phyloP scores from a whole-genome alignment of 2,888 invertebrate genomes.

The Eudasyphora cyanicolor region DNA sequence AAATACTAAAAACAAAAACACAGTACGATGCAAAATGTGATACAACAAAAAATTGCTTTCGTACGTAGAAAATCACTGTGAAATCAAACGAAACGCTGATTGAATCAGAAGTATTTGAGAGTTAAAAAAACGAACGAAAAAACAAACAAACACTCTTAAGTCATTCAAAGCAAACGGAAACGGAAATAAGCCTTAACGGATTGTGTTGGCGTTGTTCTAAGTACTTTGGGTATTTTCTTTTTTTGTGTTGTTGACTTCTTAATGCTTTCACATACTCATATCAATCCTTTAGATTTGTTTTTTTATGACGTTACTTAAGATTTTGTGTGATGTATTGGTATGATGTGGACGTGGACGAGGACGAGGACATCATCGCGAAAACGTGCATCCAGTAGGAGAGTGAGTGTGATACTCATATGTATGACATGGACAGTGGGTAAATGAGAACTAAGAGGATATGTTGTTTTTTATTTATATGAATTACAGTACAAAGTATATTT shows the following conservation, averaged over 20 bases:
- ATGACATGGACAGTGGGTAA: not conserved
- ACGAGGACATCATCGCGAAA: not conserved
- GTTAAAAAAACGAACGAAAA: too few relatives aligned
- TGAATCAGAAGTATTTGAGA: conserved; percentile 67
- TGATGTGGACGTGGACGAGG: not conserved
- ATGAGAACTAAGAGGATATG: not conserved
- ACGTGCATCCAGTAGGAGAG: not conserved
- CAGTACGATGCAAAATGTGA: not conserved
- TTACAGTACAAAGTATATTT: too few relatives aligned
- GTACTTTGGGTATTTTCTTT: conserved; percentile 4
- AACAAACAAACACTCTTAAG: not conserved
- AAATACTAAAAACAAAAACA: too few relatives aligned
- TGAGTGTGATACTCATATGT: too few relatives aligned
- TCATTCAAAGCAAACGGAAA: conserved; percentile 36
- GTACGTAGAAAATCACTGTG: conserved; percentile 28
- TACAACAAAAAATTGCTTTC: conserved; percentile 33
- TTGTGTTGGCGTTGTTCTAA: not conserved
- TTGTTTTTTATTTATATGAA: too few relatives aligned
- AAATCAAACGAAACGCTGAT: conserved; percentile 65
- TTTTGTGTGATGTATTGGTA: not conserved
- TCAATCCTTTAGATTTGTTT: conserved; percentile 14
- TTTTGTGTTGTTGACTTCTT: too few relatives aligned
- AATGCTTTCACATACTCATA: not conserved
- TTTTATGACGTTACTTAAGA: not conserved
- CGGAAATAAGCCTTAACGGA: conserved; percentile 54